A percentile compares a stretch with the other conserved stretches of the same genome.
Evolutionary conservation across 92 coral and sea anemone genomes (phyloP).

Genomic region (Actinernus sp.): DNA sequence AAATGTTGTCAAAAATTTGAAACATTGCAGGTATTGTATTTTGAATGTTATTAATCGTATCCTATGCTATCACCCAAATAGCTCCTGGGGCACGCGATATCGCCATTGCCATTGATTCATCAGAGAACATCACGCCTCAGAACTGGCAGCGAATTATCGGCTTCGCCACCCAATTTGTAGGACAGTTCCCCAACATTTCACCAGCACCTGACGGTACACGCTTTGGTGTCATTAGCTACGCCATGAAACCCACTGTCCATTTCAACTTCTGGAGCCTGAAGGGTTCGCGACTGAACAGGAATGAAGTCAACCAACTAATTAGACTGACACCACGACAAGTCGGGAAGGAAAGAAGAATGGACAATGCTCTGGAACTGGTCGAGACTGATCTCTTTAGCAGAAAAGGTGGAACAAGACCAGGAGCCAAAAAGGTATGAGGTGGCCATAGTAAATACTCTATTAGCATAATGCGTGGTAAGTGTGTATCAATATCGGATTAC

Average conservation of each 20-base stretch:
- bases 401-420: slow-evolving; percentile 58
- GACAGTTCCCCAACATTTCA: slow-evolving; percentile 27
- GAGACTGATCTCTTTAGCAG: slow-evolving; percentile 52
- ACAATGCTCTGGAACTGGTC: slow-evolving; percentile 46
- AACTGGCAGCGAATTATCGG: slow-evolving; percentile 20
- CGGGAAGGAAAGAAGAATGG: slow-evolving; percentile 60
- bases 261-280: slow-evolving; percentile 17
- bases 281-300: slow-evolving; percentile 10
- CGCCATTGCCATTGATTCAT: slow-evolving; percentile 29
- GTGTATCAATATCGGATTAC: too few species aligned
- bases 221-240: slow-evolving; percentile 36
- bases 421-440: slow-evolving; percentile 60
- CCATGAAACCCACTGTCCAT: slow-evolving; percentile 25
- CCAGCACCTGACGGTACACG: slow-evolving; percentile 36
- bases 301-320: slow-evolving; percentile 1
- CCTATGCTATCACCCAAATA: too few species aligned
- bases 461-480: too few species aligned
- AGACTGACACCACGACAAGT: slow-evolving; percentile 24
- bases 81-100: slow-evolving; percentile 42
- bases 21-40: too few species aligned
- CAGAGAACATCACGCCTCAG: slow-evolving; percentile 7
- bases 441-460: too few species aligned
- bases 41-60: too few species aligned
- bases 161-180: slow-evolving; percentile 15
- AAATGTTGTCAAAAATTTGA: too few species aligned